A percentile compares a stretch with the other conserved stretches of the same genome.
Evolutionary conservation across 2,113 vertebrate species (phyloP).

Genomic region (Trochalopteron elliotii): DNA sequence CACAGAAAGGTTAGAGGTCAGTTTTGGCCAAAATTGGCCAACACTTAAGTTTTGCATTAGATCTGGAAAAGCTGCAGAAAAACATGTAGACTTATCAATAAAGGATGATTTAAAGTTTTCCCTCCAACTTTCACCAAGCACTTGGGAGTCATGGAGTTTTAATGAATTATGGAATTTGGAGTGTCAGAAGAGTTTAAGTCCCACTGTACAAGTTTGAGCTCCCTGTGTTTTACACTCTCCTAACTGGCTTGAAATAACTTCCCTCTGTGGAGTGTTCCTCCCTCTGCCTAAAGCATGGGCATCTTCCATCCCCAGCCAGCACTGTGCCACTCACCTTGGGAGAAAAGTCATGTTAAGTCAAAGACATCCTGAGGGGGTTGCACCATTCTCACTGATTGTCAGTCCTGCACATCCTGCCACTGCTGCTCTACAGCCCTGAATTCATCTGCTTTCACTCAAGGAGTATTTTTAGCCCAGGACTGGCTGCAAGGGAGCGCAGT

Average conservation of each 20-base stretch:
- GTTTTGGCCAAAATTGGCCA: neutral
- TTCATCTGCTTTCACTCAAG: neutral
- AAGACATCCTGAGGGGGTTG: neutral
- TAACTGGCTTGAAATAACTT: neutral
- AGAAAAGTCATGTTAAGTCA: neutral
- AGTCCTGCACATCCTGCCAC: neutral
- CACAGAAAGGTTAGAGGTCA: neutral
- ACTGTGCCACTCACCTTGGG: neutral
- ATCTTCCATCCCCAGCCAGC: neutral
- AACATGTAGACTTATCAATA: neutral
- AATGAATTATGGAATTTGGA: neutral
- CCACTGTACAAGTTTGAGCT: neutral
- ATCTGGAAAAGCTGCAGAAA: neutral
- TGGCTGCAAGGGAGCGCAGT: slow-evolving; percentile 57
- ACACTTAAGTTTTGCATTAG: neutral
- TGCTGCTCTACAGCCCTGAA: neutral
- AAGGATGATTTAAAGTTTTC: neutral
- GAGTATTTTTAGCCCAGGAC: neutral
- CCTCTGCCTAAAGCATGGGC: accelerated
- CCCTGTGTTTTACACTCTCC: neutral
- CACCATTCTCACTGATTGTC: neutral
- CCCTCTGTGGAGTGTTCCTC: neutral
- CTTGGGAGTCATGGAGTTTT: neutral
- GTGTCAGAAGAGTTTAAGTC: neutral
- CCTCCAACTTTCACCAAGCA: neutral